phyloP scores from a whole-genome alignment of 1,140 invertebrate genomes.

The Campoletis sonorensis region DNA sequence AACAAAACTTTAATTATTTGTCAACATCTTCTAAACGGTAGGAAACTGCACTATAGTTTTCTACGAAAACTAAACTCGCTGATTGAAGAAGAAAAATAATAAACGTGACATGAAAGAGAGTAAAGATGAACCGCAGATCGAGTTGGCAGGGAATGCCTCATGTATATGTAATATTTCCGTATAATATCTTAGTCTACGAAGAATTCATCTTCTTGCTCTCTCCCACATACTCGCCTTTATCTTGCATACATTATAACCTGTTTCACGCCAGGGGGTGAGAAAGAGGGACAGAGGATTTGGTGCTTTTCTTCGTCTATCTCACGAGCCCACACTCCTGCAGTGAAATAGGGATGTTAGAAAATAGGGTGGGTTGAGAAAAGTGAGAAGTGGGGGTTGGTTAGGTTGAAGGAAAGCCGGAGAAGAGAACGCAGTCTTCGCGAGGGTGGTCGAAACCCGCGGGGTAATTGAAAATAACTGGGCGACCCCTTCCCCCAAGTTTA shows the following conservation, averaged over 20 bases:
- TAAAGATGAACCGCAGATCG: neutral
- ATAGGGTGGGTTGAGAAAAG: neutral
- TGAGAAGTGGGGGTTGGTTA: conserved; percentile 6
- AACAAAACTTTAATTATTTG: neutral
- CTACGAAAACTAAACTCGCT: too few species aligned
- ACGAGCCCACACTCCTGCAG: neutral
- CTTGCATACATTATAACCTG: conserved; percentile 75
- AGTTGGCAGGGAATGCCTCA: conserved; percentile 2
- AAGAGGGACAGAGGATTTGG: conserved; percentile 41
- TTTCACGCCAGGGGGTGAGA: conserved; percentile 37
- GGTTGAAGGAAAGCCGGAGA: conserved; percentile 1
- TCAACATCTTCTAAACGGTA: too few species aligned
- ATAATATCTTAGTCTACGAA: conserved; percentile 76
- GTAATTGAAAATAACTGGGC: conserved; percentile 77
- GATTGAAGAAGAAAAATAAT: neutral
- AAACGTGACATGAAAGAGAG: neutral
- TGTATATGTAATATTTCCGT: conserved; percentile 73
- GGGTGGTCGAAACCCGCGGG: conserved; percentile 61
- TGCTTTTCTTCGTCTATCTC: conserved; percentile 32
- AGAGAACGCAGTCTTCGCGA: conserved; percentile 28
- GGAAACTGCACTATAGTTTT: too few species aligned
- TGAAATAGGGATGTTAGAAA: conserved; percentile 13
- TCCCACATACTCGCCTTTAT: conserved; percentile 65
- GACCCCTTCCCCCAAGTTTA: conserved; percentile 64
- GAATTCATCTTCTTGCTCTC: conserved; percentile 63